phyloP scores from a whole-genome alignment of 2,888 invertebrate species.

The Germaria angustata region DNA sequence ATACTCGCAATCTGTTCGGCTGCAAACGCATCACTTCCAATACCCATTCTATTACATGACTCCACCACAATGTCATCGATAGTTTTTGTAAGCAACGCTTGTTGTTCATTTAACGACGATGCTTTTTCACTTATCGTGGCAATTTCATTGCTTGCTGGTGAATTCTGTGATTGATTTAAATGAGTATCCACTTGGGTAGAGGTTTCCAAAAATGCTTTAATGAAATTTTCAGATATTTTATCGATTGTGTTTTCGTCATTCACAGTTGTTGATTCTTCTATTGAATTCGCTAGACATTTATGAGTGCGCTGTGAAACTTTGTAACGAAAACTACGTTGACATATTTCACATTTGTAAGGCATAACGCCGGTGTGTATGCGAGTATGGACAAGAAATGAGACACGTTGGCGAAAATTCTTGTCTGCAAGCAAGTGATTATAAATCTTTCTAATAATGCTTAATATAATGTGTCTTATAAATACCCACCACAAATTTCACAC shows the following conservation, averaged over 20 bases:
- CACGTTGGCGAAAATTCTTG: constrained; percentile 91
- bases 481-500: constrained; percentile 91
- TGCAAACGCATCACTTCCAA: constrained; percentile 71
- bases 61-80: constrained; percentile 80
- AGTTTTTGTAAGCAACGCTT: constrained; percentile 75
- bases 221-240: constrained; percentile 74
- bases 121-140: constrained; percentile 64
- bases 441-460: no score
- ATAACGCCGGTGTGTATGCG: constrained; percentile 91
- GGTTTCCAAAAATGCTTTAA: constrained; percentile 74
- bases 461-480: not conserved
- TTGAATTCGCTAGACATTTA: constrained; percentile 82
- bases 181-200: constrained; percentile 21
- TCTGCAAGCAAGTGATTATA: constrained; percentile 84
- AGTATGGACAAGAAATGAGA: constrained; percentile 91
- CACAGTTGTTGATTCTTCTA: constrained; percentile 13
- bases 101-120: constrained; percentile 66
- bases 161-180: constrained; percentile 76
- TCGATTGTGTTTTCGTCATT: constrained; percentile 46
- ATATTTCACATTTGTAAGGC: constrained; percentile 91
- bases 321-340: constrained; percentile 90
- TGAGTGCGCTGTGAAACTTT: constrained; percentile 92
- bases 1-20: constrained; percentile 77
- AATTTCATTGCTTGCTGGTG: constrained; percentile 80
- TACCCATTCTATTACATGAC: constrained; percentile 78